Evolutionary conservation across 2,113 vertebrate genomes (phyloP), one percentile per base, ranked within the genome.

Genomic region (Malaclemys terrapin): DNA sequence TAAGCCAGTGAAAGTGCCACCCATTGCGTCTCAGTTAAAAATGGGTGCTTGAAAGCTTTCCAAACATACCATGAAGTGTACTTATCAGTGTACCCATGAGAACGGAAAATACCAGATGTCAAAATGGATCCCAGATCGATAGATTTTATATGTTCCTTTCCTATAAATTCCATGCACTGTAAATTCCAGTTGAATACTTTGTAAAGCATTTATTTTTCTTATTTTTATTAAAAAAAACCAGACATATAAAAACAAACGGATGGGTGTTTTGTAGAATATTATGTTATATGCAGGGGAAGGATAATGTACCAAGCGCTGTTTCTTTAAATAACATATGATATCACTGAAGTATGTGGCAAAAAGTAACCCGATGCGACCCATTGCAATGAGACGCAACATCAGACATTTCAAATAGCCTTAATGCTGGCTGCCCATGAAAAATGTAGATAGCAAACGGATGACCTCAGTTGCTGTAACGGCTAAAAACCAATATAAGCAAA

Each of bases 301-400:
- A 2, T 2, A 47, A 17, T 54, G 22, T 19, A 27, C 42, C 5
- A 2, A 54, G 65, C 24, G 0, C 25, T 4, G 57, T 27, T 29
- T n/a, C 94, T 79, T 78, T 65, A 84, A 91, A 56, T 47, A 82
- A 78, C 72, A 2, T 8, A 16, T 25, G 80, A 10, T 84, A 76
- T 87, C 72, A 7, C 2, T 8, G 79, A 57, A 85, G 83, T 6
- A 27, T 17, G 85, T 1, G 47, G 89, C 89, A 11, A n/a, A 84
- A 81, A 56, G 87, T 49, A 47, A 89, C 75, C 54, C 75, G 38
- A 35, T 2, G 22, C 85, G 5, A 19, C 47, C 56, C n/a, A 24
- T 27, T 45, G 42, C 53, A 7, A 45, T 1, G 72, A 50, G 80
- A 89, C 1, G 0, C n/a, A 9, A 83, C 57, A 24, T 4, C 42